A percentile compares a stretch with the other conserved stretches of the same genome.
Conservation (phyloP, 2,113 vertebrate species). For the Morone chrysops region DNA sequence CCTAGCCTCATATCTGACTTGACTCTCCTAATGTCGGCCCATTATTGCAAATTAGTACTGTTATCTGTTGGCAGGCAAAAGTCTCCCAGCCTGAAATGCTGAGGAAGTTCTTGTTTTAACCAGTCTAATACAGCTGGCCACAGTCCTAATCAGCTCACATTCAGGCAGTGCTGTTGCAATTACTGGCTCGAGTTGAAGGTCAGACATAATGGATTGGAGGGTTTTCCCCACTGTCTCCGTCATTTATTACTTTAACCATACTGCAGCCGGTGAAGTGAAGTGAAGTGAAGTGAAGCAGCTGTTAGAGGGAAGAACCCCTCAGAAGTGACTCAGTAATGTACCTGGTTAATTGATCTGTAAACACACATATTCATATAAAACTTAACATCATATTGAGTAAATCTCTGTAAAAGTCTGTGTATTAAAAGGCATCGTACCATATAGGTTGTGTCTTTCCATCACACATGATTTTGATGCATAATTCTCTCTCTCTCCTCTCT, state of each 20-base stretch:
- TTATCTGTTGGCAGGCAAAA: conserved; percentile 66
- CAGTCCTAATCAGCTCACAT: conserved; percentile 55
- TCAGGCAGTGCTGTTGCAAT: conserved; percentile 50
- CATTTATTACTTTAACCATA: conserved; percentile 34
- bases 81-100: conserved; percentile 29
- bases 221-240: conserved; percentile 43
- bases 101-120: conserved; percentile 61
- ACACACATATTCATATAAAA: background rate
- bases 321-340: background rate
- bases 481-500: background rate
- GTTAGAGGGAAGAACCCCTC: conserved; percentile 1
- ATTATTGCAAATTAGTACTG: conserved; percentile 65
- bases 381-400: background rate
- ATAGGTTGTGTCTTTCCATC: background rate
- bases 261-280: conserved; percentile 1
- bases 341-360: background rate
- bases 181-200: conserved; percentile 58
- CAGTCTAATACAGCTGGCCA: conserved; percentile 39
- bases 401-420: background rate
- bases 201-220: conserved; percentile 52
- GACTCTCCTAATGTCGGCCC: conserved; percentile 53
- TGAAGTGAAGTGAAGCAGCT: no score
- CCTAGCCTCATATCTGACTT: conserved; percentile 51
- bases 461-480: background rate
- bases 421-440: background rate